Evolutionary conservation across 2,797 vertebrate genomes (phyloP).

Genomic region (Crenichthys baileyi): DNA sequence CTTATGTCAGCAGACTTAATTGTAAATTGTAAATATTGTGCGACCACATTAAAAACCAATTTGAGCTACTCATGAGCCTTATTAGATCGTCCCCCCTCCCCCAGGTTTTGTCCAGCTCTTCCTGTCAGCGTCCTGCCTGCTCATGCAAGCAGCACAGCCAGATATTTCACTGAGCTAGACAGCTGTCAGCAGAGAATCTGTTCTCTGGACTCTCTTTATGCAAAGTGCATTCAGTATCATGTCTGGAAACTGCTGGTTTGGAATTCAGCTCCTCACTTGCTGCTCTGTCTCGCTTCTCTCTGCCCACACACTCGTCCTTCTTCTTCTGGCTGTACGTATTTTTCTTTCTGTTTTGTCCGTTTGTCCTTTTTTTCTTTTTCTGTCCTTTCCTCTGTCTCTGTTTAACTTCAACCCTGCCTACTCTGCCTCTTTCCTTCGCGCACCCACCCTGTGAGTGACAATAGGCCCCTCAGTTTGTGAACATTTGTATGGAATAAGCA

Average conservation of each 20-base stretch:
- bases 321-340: conserved; percentile 49
- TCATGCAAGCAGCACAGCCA: conserved; percentile 45
- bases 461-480: conserved; percentile 65
- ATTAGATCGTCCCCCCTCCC: conserved; percentile 58
- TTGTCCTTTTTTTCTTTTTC: conserved; percentile 51
- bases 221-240: conserved; percentile 70
- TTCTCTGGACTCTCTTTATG: conserved; percentile 68
- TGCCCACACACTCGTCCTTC: conserved; percentile 62
- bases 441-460: conserved; percentile 67
- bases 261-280: conserved; percentile 65
- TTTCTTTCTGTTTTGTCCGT: conserved; percentile 46
- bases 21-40: conserved; percentile 66
- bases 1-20: conserved; percentile 69
- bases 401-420: conserved; percentile 40
- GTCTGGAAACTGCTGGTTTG: conserved; percentile 68
- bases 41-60: conserved; percentile 63
- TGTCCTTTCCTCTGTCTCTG: conserved; percentile 20
- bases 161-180: conserved; percentile 61
- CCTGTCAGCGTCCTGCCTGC: conserved; percentile 25
- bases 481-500: conserved; percentile 40
- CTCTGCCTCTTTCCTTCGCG: conserved; percentile 41
- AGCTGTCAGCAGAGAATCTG: conserved; percentile 65
- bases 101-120: conserved; percentile 54
- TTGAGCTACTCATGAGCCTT: conserved; percentile 60
- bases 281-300: conserved; percentile 45